Conservation (phyloP, 1,140 invertebrate genomes). For the Pseudomyrmex pallidus region DNA sequence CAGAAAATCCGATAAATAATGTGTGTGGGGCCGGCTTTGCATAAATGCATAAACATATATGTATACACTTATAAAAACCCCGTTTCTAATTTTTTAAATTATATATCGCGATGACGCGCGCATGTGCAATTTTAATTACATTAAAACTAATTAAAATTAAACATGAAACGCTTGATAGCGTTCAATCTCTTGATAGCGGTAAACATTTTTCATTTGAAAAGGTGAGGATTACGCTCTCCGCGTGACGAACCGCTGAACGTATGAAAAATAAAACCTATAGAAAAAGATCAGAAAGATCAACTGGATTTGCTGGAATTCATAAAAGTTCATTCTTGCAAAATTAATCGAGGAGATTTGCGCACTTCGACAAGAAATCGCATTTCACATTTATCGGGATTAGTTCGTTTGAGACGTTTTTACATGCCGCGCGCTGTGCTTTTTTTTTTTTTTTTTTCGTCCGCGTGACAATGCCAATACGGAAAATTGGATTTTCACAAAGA, state of each 20-base stretch:
- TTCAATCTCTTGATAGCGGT: neutral
- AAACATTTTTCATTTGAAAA: no score
- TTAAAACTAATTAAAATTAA: conserved; percentile 3
- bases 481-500: conserved; percentile 52
- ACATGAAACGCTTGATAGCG: neutral
- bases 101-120: no score
- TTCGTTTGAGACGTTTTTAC: conserved; percentile 27
- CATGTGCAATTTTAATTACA: no score
- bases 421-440: conserved; percentile 13
- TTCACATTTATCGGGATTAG: conserved; percentile 15
- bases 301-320: neutral
- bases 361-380: conserved; percentile 13
- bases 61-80: neutral
- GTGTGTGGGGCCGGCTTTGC: neutral
- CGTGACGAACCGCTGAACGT: no score
- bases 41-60: neutral
- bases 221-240: no score
- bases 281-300: conserved; percentile 20
- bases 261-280: neutral
- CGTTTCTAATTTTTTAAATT: conserved; percentile 23
- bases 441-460: neutral
- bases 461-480: conserved; percentile 29
- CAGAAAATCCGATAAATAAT: conserved; percentile 36
- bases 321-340: neutral
- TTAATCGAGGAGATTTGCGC: conserved; percentile 28